Evolutionary conservation across 2,888 invertebrate genomes (phyloP).

Genomic region (Microplitis deprimator): DNA sequence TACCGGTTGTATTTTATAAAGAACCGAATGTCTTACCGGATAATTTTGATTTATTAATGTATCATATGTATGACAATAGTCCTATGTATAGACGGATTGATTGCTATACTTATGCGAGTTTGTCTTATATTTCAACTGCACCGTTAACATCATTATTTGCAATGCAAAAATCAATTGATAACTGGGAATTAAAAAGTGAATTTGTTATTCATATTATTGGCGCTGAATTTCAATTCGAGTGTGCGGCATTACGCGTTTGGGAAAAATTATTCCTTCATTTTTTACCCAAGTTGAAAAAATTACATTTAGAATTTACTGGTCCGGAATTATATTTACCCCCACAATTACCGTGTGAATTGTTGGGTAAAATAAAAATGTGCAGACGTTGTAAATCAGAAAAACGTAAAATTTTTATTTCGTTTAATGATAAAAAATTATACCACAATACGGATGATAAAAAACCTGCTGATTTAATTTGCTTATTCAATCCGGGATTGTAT

Average conservation of each 20-base stretch:
- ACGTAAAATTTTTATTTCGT: slow-evolving; percentile 56
- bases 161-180: slow-evolving; percentile 70
- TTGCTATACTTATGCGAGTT: slow-evolving; percentile 76
- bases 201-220: slow-evolving; percentile 75
- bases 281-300: slow-evolving; percentile 73
- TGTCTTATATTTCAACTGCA: slow-evolving; percentile 79
- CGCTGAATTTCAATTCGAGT: slow-evolving; percentile 82
- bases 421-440: slow-evolving; percentile 64
- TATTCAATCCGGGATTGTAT: slow-evolving; percentile 82
- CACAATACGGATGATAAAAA: slow-evolving; percentile 65
- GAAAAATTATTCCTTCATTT: slow-evolving; percentile 80
- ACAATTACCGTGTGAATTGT: slow-evolving; percentile 74
- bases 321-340: slow-evolving; percentile 77
- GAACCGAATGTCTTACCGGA: slow-evolving; percentile 64
- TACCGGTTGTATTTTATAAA: slow-evolving; percentile 73
- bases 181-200: slow-evolving; percentile 51
- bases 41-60: slow-evolving; percentile 73
- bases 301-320: slow-evolving; percentile 78
- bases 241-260: slow-evolving; percentile 80
- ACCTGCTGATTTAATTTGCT: slow-evolving; percentile 74
- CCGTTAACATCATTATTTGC: slow-evolving; percentile 78
- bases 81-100: slow-evolving; percentile 72
- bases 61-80: slow-evolving; percentile 72
- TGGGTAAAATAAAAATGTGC: slow-evolving; percentile 72
- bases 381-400: slow-evolving; percentile 52